Base-by-base conservation (phyloP, 2,113 vertebrate genomes). In the Silurus asotus region DNA sequence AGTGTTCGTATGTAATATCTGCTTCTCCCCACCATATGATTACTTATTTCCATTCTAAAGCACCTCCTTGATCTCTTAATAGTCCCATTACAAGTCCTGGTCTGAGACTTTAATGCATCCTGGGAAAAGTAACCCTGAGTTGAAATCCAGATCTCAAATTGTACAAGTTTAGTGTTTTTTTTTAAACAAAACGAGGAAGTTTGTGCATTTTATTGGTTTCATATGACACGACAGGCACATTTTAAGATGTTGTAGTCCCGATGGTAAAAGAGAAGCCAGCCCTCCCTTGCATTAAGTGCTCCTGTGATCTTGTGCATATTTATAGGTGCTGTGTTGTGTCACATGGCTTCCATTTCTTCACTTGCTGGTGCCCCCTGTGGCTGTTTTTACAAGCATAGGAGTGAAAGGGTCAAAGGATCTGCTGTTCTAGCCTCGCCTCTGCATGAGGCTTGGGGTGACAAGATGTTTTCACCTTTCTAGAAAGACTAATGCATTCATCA, bases 291-390 rank as follows among this genome's bases (percentile, higher is more conserved):
- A 94, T 94, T 94, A 94, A 93, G 92, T 91, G 90, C 90, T 91
- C 88, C 94, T 95, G 93, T 95, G 94, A 95, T 95, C 94, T 95
- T 86, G 78, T 51, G 81, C 92, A 94, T 95, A 95, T 95, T 95
- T 95, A 95, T 94, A 94, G 94, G 93, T 85, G 93, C 94, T 94
- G 94, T 95, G 93, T 93, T 90, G 86, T 93, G 93, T 95, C 95
- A 95, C 93, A 94, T 95, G 94, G 94, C 94, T 95, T 95, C 92
- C 93, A 95, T 95, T 95, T 94, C 93, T 94, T 92, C 92, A 94
- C 93, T 94, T 93, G 92, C 90, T 92, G 87, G 90, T 93, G 94
- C 93, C 93, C 92, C 95, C 93, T 92, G 93, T 90, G 91, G 93
- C 72, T 89, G 89, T 86, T 94, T 95, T 95, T 94, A 95, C 94